A percentile compares a stretch with the other conserved stretches of the same genome.
Conservation (phyloP, 2,113 vertebrate species). For the Malurus melanocephalus region DNA sequence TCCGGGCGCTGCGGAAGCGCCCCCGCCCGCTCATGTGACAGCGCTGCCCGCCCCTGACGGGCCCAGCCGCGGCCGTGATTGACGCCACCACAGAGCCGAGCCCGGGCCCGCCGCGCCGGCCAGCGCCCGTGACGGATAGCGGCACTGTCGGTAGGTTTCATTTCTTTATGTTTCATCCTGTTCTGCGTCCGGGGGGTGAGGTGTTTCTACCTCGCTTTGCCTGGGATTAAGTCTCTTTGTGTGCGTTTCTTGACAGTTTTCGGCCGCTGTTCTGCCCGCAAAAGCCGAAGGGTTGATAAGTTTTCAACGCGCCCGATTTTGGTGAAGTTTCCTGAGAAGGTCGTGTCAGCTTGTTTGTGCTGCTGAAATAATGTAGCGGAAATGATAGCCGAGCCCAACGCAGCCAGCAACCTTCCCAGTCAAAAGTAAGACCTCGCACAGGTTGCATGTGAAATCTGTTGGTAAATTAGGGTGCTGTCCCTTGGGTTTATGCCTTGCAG, state of each 20-base stretch:
- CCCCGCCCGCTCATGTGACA: not conserved
- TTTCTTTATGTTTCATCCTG: no score
- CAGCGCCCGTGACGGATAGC: not conserved
- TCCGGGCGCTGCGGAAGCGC: not conserved
- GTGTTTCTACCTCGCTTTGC: not conserved
- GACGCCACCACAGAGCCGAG: fast-evolving
- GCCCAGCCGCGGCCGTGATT: not conserved
- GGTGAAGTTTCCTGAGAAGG: not conserved
- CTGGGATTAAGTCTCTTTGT: not conserved
- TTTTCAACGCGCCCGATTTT: fast-evolving
- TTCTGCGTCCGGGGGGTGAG: fast-evolving
- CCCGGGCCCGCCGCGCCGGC: fast-evolving
- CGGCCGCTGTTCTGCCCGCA: not conserved
- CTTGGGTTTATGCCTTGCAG: not conserved
- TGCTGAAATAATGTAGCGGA: slow-evolving; percentile 64
- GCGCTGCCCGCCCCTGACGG: not conserved
- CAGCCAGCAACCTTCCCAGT: slow-evolving; percentile 53
- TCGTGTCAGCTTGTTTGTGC: not conserved
- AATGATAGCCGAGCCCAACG: slow-evolving; percentile 83
- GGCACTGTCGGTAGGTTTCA: not conserved
- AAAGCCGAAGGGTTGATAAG: not conserved
- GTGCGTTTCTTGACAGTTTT: not conserved
- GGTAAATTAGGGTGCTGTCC: not conserved
- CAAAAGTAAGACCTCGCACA: slow-evolving; percentile 70
- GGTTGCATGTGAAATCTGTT: fast-evolving